Base-by-base conservation (phyloP, 2,888 invertebrate genomes). In the Ophion ventricosus region DNA sequence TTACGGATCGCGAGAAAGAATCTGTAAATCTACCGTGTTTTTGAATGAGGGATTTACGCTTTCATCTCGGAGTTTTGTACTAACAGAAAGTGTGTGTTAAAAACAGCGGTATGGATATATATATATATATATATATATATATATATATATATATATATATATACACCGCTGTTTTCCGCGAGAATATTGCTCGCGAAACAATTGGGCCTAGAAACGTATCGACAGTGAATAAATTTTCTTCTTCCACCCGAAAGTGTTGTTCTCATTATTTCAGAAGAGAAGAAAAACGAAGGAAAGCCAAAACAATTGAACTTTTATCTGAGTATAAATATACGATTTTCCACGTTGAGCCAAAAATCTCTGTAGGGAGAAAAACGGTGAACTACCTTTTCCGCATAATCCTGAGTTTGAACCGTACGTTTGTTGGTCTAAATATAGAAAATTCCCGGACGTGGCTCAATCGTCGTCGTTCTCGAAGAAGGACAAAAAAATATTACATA, bases 401-500 rank as follows among this genome's bases (percentile, higher is more conserved):
- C 70, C 74, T 59, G 66, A 75, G 57, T 69, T 80, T 56, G 57
- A 64, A 26, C 29, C n/a, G n/a, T 40, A 40, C 26, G 64, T 64
- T 40, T 75, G 43, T 4, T 59, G 14, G 49, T 49, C 14, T 10
- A 26, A 69, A 26, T 43, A 43, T 43, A 69, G 29, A 67, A 49
- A 2, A 64, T 1, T 59, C n/a, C 63, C 17, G 20, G 29, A 26
- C 35, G 63, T 49, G 49, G 11, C 54, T 40, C 73, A 82, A 40
- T 83, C 67, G 10, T 80, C 67, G 10, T 80, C 67, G 20, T 25
- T 75, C 3, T 54, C 75, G 70, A 90, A 90, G 85, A 89, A 89
- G 7, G 89, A 90, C 59, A 87, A 86, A 29, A 90, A 87, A 35
- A 86, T 84, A 76, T 89, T 88, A 40, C 84, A 89, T 20, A 90